Conservation (phyloP, 2,113 vertebrate species). For the Plestiodon gilberti region DNA sequence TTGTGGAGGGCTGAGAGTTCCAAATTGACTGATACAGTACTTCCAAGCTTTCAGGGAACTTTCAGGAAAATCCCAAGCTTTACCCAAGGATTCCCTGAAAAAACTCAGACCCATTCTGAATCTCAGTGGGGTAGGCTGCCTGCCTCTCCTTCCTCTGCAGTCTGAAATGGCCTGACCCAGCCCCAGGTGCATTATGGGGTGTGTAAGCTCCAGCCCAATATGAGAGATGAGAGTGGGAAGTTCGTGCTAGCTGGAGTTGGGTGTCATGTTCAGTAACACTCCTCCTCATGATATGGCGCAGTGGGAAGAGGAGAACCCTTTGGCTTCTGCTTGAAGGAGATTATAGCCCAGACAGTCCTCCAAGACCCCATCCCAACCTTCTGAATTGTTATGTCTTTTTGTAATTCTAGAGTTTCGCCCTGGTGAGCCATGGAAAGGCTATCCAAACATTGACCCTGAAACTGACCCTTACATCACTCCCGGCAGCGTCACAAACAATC, state of each 20-base stretch:
- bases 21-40: no score
- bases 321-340: background rate
- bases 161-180: background rate
- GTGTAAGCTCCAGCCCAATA: background rate
- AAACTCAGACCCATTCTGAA: background rate
- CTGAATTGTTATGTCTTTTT: background rate
- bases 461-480: constrained; percentile 99
- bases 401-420: constrained; percentile 92
- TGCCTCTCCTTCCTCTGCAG: background rate
- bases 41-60: background rate
- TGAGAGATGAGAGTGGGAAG: background rate
- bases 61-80: background rate
- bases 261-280: background rate
- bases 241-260: background rate
- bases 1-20: background rate
- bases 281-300: background rate
- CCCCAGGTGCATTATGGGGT: no score
- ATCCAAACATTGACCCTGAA: constrained; percentile 99
- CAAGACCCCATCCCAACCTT: background rate
- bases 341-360: background rate
- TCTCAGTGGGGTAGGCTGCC: background rate
- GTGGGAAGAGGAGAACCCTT: background rate
- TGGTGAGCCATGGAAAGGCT: constrained; percentile 99
- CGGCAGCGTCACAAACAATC: constrained; percentile 99
- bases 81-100: background rate